phyloP scores from a whole-genome alignment of 2,113 vertebrate genomes.

The Pycnonotus jocosus region DNA sequence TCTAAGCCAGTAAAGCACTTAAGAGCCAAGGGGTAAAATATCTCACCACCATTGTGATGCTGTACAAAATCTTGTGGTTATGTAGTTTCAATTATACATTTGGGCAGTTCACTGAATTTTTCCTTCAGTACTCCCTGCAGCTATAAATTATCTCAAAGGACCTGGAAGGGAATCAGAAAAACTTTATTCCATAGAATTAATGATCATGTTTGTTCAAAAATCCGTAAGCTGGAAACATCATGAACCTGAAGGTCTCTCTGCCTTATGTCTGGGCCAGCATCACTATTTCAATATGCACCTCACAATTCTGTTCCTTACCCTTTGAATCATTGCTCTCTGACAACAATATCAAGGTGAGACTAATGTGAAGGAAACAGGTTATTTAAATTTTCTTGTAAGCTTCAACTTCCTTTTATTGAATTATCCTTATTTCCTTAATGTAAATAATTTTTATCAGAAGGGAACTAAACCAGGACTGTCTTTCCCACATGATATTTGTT shows the following conservation, averaged over 20 bases:
- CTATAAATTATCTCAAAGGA: conserved; percentile 27
- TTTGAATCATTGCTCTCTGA: background rate
- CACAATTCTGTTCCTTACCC: background rate
- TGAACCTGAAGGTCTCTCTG: background rate
- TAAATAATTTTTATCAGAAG: background rate
- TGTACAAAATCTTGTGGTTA: background rate
- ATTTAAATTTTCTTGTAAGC: background rate
- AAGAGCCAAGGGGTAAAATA: background rate
- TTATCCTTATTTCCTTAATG: background rate
- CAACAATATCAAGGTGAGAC: background rate
- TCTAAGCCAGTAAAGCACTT: conserved; percentile 17
- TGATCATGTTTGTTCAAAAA: background rate
- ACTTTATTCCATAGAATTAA: background rate
- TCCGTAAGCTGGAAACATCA: background rate
- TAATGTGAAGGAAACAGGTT: background rate
- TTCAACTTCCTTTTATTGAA: background rate
- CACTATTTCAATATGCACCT: background rate
- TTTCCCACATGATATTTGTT: background rate
- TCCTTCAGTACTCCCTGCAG: background rate
- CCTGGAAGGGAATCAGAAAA: conserved; percentile 18
- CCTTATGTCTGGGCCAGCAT: background rate
- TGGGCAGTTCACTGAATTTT: conserved; percentile 26
- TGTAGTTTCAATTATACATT: conserved; percentile 12
- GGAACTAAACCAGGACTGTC: background rate
- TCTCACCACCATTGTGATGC: background rate